Evolutionary conservation across 2,113 vertebrate species (phyloP).

Genomic region (Arenaria interpres): DNA sequence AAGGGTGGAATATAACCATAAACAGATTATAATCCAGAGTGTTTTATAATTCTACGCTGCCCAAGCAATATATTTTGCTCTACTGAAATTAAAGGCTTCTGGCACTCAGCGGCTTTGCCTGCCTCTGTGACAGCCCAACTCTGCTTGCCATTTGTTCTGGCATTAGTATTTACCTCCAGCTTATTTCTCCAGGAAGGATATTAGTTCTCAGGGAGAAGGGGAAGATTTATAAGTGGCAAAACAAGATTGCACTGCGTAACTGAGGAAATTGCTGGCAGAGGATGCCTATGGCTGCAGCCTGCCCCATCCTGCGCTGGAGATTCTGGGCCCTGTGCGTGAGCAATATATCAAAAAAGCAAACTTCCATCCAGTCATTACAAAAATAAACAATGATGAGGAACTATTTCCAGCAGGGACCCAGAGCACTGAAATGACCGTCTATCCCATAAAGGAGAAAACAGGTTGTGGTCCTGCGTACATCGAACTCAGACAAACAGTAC

Average conservation of each 20-base stretch:
- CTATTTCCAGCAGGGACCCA: not conserved
- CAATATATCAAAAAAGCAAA: not conserved
- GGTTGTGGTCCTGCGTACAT: not conserved
- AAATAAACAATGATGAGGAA: not conserved
- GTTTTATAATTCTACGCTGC: not conserved
- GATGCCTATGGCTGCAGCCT: not conserved
- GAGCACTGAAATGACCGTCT: not conserved
- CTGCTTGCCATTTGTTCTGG: not conserved
- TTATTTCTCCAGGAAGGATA: not conserved
- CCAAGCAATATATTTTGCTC: not conserved
- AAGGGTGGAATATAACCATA: not conserved
- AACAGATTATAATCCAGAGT: not conserved
- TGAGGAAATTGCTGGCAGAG: not conserved
- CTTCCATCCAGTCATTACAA: not conserved
- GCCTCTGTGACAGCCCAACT: not conserved
- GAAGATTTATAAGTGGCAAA: not conserved
- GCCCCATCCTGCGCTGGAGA: not conserved
- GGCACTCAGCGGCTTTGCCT: not conserved
- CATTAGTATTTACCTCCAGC: not conserved
- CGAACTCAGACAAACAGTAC: not conserved
- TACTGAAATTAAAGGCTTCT: constrained; percentile 2
- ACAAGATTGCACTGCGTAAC: not conserved
- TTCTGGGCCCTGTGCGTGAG: not conserved
- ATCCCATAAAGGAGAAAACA: not conserved
- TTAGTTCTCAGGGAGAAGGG: not conserved